These are phyloP conservation scores for Aphelinus atriplicis DNA, from an alignment of 1,140 invertebrate genomes.

Conservation along the genomic window DNA sequence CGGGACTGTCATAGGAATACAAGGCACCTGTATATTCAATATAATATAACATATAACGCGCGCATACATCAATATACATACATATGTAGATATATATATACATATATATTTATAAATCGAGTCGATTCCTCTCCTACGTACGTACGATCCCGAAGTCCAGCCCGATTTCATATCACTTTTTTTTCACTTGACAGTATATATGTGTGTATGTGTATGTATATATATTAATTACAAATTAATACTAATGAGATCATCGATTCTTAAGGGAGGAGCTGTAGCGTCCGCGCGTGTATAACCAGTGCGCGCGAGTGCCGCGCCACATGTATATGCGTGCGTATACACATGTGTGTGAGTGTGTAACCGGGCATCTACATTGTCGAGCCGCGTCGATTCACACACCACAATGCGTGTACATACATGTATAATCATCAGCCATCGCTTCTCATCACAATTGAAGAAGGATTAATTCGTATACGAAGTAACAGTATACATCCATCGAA, in stretches of 20 bases:
- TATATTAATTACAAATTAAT: slow-evolving; percentile 48
- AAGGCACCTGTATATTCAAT: no score
- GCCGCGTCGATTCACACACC: no score
- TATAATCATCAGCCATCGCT: slow-evolving; percentile 31
- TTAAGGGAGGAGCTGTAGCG: slow-evolving; percentile 39
- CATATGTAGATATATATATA: not conserved
- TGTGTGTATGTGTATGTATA: not conserved
- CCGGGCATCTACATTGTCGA: not conserved
- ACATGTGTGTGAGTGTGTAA: not conserved
- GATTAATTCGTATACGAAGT: not conserved
- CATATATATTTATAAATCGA: not conserved
- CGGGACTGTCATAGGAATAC: no score
- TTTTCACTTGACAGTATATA: slow-evolving; percentile 25
- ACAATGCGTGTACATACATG: no score
- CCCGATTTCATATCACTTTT: slow-evolving; percentile 34
- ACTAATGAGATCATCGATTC: slow-evolving; percentile 57
- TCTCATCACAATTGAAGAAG: slow-evolving; percentile 30
- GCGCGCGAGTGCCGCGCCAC: no score
- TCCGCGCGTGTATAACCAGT: no score
- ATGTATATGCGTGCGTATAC: not conserved
- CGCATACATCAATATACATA: not conserved
- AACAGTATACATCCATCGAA: not conserved
- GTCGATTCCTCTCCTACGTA: not conserved
- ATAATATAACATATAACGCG: not conserved
- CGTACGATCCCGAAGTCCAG: not conserved